Evolutionary conservation across 2,888 invertebrate species (phyloP).

Genomic region (Steinernema scapterisci): DNA sequence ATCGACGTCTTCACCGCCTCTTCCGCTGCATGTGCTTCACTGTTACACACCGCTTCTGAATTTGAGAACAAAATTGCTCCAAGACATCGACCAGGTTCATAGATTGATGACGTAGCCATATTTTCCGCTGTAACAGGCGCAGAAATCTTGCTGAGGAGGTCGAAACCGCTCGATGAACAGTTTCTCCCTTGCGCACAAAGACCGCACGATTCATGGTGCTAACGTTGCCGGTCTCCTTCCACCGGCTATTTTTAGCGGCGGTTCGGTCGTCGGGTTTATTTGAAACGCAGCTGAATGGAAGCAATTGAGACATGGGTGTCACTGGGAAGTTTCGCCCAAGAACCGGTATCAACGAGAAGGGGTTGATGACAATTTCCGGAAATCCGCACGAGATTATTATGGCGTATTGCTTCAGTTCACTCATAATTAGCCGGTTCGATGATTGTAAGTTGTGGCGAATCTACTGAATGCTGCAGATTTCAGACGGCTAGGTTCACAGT

Average conservation of each 20-base stretch:
- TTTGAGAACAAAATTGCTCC: conserved; percentile 1
- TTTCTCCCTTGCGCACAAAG: background rate
- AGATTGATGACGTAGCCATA: conserved; percentile 15
- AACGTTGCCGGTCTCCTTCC: background rate
- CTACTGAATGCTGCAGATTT: background rate
- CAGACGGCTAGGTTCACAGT: background rate
- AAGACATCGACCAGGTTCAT: conserved; percentile 7
- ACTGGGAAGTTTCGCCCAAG: background rate
- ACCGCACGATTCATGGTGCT: conserved; percentile 21
- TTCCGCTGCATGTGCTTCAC: background rate
- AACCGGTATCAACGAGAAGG: background rate
- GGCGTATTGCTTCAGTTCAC: background rate
- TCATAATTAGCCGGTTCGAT: background rate
- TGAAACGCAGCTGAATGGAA: conserved; percentile 10
- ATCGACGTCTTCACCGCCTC: background rate
- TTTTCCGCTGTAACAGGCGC: background rate
- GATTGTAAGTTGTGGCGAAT: background rate
- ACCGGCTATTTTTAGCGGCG: conserved; percentile 26
- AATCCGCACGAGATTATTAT: background rate
- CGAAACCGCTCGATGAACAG: background rate
- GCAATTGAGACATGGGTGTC: conserved; percentile 5
- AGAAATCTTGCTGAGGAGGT: background rate
- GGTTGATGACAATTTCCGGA: conserved; percentile 9
- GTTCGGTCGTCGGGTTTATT: conserved; percentile 22
- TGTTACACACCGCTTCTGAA: background rate